Percentiles rank a stretch among this genome's conserved stretches.
phyloP scores from a whole-genome alignment of 2,888 invertebrate genomes.

The Lasioglossum lativentre region DNA sequence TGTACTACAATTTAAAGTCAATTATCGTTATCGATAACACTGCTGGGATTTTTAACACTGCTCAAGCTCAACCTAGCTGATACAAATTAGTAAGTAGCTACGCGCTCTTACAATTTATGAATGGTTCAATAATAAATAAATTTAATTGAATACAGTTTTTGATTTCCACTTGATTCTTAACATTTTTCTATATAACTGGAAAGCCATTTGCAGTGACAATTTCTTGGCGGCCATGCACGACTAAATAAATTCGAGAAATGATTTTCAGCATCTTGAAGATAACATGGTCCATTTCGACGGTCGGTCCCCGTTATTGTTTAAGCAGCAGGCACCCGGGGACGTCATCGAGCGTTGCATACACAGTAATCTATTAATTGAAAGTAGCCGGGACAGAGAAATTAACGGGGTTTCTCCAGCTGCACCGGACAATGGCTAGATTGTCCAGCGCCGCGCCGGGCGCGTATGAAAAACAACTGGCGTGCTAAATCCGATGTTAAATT shows the following conservation, averaged over 20 bases:
- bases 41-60: too few species aligned
- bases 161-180: background rate
- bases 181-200: background rate
- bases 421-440: background rate
- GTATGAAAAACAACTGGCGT: slow-evolving; percentile 38
- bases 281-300: background rate
- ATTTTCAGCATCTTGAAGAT: background rate
- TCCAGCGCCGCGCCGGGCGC: background rate
- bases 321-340: background rate
- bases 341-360: background rate
- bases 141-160: too few species aligned
- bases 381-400: slow-evolving; percentile 9
- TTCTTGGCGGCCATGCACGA: background rate
- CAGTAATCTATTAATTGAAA: background rate
- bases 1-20: too few species aligned
- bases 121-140: too few species aligned
- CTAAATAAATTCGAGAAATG: background rate
- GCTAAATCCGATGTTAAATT: slow-evolving; percentile 52
- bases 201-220: background rate
- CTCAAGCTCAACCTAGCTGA: too few species aligned
- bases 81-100: too few species aligned
- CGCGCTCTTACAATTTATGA: too few species aligned
- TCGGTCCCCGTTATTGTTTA: background rate
- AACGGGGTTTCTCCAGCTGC: background rate
- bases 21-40: too few species aligned